These are phyloP conservation scores for Scylla paramamosain DNA, from an alignment of 1,140 invertebrate species.

Conservation along the genomic window DNA sequence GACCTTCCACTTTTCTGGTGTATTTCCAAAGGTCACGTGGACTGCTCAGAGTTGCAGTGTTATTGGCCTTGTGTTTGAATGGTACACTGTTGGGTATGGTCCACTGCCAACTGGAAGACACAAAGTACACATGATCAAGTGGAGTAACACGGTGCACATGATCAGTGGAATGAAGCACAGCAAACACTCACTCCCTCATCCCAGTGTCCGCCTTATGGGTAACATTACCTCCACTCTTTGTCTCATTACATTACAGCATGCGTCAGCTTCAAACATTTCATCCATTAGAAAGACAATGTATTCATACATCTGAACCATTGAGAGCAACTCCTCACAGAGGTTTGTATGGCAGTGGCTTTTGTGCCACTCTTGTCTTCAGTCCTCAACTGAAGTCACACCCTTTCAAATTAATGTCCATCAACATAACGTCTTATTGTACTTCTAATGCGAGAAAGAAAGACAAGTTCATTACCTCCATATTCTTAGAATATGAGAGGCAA, in stretches of 20 bases:
- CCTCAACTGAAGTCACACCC: background rate
- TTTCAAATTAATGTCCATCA: background rate
- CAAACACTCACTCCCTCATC: background rate
- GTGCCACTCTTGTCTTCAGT: background rate
- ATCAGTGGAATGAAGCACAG: background rate
- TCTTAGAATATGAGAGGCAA: slow-evolving; percentile 2
- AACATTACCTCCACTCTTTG: background rate
- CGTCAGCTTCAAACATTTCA: background rate
- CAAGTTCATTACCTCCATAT: background rate
- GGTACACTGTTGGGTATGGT: background rate
- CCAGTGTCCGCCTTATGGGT: background rate
- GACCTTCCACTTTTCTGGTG: too few relatives aligned
- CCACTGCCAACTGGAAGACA: background rate
- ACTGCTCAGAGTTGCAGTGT: background rate
- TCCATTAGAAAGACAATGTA: background rate
- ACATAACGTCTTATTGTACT: background rate
- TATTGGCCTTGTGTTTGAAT: background rate
- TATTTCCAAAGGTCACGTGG: background rate
- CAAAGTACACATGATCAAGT: background rate
- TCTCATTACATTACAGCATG: background rate
- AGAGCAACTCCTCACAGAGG: background rate
- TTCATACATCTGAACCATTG: background rate
- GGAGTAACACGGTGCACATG: background rate
- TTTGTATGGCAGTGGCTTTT: background rate
- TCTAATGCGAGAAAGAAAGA: background rate